Evolutionary conservation across 2,888 invertebrate species (phyloP).

Genomic region (Folsomia candida): DNA sequence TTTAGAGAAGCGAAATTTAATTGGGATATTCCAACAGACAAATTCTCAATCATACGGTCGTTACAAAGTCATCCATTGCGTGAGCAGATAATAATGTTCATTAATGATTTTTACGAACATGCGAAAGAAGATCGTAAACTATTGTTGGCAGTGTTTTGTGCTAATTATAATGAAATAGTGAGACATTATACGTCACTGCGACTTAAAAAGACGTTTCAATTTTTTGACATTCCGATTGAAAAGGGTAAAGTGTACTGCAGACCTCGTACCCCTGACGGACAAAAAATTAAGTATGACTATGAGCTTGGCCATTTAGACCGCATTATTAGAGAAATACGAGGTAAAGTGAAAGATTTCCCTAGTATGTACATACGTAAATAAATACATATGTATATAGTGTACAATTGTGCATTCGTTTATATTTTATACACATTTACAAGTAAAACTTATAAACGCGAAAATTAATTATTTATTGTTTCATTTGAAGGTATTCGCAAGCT

Average conservation of each 20-base stretch:
- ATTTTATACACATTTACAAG: too few relatives aligned
- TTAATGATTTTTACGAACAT: not conserved
- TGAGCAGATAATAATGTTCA: not conserved
- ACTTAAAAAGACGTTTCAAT: constrained; percentile 8
- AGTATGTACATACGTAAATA: too few relatives aligned
- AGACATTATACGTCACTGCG: constrained; percentile 15
- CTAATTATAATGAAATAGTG: constrained; percentile 22
- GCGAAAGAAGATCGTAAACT: not conserved
- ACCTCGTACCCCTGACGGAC: too few relatives aligned
- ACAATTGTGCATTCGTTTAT: too few relatives aligned
- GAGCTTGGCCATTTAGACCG: not conserved
- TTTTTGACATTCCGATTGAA: constrained; percentile 9
- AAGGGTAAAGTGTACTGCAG: not conserved
- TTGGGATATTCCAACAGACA: constrained; percentile 9
- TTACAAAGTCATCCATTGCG: not conserved
- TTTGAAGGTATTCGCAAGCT: too few relatives aligned
- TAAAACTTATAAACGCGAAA: too few relatives aligned
- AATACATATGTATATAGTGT: too few relatives aligned
- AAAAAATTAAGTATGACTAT: not conserved
- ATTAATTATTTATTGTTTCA: too few relatives aligned
- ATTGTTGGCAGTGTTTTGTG: constrained; percentile 13
- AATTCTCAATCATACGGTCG: not conserved
- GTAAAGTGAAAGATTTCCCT: not conserved
- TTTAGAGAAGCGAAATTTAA: not conserved
- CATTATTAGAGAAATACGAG: not conserved